These are phyloP conservation scores for Trachops cirrhosus DNA, from an alignment of 2,797 vertebrate genomes.

Conservation along the genomic window DNA sequence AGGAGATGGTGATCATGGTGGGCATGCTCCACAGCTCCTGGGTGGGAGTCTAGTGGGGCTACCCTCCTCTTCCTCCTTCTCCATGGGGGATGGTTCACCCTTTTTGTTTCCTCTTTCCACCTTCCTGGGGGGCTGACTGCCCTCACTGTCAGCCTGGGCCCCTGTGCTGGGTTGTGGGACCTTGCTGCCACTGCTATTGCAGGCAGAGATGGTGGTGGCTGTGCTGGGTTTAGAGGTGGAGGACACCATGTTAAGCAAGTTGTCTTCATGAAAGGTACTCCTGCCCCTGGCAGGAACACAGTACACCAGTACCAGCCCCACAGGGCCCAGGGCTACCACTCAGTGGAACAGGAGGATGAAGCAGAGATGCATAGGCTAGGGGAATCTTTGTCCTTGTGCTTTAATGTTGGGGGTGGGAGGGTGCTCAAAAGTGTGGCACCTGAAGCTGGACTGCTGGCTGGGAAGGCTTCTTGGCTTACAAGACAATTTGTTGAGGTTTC, in stretches of 20 bases:
- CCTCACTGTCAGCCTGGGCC: constrained; percentile 45
- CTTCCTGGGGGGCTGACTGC: constrained; percentile 73
- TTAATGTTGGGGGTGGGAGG: constrained; percentile 75
- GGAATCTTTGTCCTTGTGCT: constrained; percentile 95
- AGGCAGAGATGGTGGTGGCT: constrained; percentile 86
- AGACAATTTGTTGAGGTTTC: constrained; percentile 83
- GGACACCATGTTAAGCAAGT: constrained; percentile 95
- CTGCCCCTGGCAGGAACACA: constrained; percentile 82
- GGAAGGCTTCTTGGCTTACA: constrained; percentile 87
- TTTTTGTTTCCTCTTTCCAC: constrained; percentile 78
- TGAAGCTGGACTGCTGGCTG: constrained; percentile 80
- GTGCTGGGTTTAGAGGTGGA: constrained; percentile 84
- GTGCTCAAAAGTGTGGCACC: constrained; percentile 72
- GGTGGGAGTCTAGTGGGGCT: constrained; percentile 80
- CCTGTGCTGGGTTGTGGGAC: constrained; percentile 42
- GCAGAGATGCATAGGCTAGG: constrained; percentile 87
- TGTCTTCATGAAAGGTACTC: constrained; percentile 93
- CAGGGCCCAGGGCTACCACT: constrained; percentile 34
- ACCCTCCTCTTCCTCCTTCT: constrained; percentile 78
- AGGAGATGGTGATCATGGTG: constrained; percentile 91
- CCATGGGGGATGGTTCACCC: constrained; percentile 63
- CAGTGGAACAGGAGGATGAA: constrained; percentile 76
- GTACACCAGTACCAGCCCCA: constrained; percentile 82
- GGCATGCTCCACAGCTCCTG: constrained; percentile 89
- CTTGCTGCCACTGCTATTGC: constrained; percentile 85